Percentiles rank a stretch among this genome's conserved stretches.
Conservation (phyloP, 1,140 invertebrate species). For the Sinella curviseta region DNA sequence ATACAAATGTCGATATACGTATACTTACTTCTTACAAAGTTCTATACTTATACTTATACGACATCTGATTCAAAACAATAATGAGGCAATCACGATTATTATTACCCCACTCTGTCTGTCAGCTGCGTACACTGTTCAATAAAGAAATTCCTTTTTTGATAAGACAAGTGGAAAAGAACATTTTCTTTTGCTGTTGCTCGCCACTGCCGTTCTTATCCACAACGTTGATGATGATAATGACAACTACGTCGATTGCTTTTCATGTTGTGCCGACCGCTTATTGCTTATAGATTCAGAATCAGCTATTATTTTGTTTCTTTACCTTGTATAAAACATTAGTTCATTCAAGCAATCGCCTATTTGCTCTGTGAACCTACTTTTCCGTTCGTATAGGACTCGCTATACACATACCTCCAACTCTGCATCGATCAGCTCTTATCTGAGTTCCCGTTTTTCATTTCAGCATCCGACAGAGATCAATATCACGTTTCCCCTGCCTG, state of each 20-base stretch:
- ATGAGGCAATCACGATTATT: constrained; percentile 6
- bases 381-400: too few species aligned
- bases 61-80: neutral
- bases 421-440: too few species aligned
- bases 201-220: neutral
- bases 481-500: constrained; percentile 12
- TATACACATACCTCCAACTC: too few species aligned
- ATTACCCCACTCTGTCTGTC: neutral
- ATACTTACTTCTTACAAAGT: neutral
- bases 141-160: too few species aligned
- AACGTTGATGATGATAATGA: neutral
- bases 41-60: neutral
- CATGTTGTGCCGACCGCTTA: neutral
- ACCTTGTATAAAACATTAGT: too few species aligned
- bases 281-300: constrained; percentile 37
- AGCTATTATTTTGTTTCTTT: too few species aligned
- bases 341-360: too few species aligned
- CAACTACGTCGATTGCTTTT: neutral
- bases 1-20: neutral
- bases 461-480: neutral
- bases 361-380: too few species aligned
- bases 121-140: too few species aligned
- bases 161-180: neutral
- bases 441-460: too few species aligned
- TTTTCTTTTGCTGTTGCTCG: too few species aligned